Evolutionary conservation across 2,113 vertebrate genomes (phyloP), one percentile per base, ranked within the genome.

Genomic region (Melanocharis versteri): DNA sequence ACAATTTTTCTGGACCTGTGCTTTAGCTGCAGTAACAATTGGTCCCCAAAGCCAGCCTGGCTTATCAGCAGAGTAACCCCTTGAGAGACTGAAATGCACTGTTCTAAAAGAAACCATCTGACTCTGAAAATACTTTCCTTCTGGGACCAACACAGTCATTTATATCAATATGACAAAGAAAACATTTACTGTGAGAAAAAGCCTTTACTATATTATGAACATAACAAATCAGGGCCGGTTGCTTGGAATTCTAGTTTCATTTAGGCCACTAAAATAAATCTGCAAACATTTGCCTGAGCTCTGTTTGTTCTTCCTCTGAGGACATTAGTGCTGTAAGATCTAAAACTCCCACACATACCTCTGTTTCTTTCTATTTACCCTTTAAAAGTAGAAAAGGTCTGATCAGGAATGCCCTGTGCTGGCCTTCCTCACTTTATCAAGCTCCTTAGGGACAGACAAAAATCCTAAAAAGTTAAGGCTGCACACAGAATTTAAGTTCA

Each of bases 171-270:
- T 39, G 85, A 91, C n/a, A 92, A 94, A 92, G 56, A 86, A 94
- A 97, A 94, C n/a, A 85, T 81, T 93, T 91, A 76, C 65, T 88
- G 57, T 65, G 82, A 94, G 93, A 87, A 87, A 96, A 95, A 91
- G 24, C 33, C 40, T 93, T 83, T 33, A 17, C 35, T 86, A 18
- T 57, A 16, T 84, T 86, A 90, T 83, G 28, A 91, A 73, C 26
- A 23, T 42, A 69, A 91, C 86, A 66, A 91, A 87, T 82, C 54
- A 69, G 23, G 16, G 24, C 9, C 0, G 0, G 15, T 40, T 87
- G 24, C 66, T 88, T 71, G 48, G 64, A 64, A 77, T 71, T 65
- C 19, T 51, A 23, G 30, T 78, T 88, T 92, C 42, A 82, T 82
- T 73, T 70, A 80, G 44, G 50, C 66, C 39, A 54, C 73, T 66